Percentiles rank a stretch among this genome's conserved stretches.
phyloP scores from a whole-genome alignment of 2,888 invertebrate genomes.

The Cyclophora punctaria region DNA sequence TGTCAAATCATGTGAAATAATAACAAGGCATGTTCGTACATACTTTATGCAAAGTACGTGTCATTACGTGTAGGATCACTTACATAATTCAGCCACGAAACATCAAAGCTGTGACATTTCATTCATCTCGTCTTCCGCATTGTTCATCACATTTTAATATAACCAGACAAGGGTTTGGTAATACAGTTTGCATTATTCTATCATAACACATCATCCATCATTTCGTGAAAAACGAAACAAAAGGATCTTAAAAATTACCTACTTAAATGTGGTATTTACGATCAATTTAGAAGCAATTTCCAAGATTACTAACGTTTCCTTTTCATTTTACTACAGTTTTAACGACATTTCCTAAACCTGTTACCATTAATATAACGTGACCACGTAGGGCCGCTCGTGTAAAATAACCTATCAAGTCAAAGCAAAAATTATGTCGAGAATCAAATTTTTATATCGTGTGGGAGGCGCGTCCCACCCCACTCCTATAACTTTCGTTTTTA shows the following conservation, averaged over 20 bases:
- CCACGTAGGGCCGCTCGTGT: slow-evolving; percentile 16
- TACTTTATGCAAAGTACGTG: slow-evolving; percentile 5
- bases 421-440: slow-evolving; percentile 36
- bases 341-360: slow-evolving; percentile 11
- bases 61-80: slow-evolving; percentile 2
- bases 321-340: slow-evolving; percentile 1
- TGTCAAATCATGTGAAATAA: background rate
- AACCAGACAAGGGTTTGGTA: too few relatives aligned
- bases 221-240: too few relatives aligned
- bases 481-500: slow-evolving; percentile 31
- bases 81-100: slow-evolving; percentile 7
- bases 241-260: too few relatives aligned
- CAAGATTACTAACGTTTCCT: background rate
- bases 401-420: slow-evolving; percentile 35
- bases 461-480: slow-evolving; percentile 23
- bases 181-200: too few relatives aligned
- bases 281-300: too few relatives aligned
- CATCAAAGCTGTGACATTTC: slow-evolving; percentile 10
- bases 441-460: slow-evolving; percentile 35
- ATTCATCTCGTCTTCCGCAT: slow-evolving; percentile 11
- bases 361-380: slow-evolving; percentile 19
- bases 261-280: too few relatives aligned
- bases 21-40: background rate
- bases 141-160: background rate
- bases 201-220: too few relatives aligned